Conservation (phyloP, 2,797 vertebrate genomes). For the Hoplostethus atlanticus region DNA sequence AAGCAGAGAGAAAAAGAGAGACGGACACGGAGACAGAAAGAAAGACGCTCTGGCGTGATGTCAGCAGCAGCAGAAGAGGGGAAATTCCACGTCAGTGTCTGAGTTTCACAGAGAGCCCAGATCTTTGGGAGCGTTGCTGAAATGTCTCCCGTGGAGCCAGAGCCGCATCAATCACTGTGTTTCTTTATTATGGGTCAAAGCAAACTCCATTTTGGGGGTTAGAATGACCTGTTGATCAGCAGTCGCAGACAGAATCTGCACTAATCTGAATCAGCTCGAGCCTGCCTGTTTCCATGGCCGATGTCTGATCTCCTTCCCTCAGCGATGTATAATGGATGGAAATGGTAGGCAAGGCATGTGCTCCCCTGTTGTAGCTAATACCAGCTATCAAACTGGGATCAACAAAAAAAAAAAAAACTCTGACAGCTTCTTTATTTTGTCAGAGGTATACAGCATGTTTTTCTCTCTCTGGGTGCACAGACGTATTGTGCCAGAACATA, state of each 20-base stretch:
- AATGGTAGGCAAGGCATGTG: conserved; percentile 23
- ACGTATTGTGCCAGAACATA: conserved; percentile 36
- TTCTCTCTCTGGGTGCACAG: conserved; percentile 1
- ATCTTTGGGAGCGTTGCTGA: conserved; percentile 61
- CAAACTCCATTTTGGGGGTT: conserved; percentile 37
- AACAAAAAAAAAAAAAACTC: neutral
- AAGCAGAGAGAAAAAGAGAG: conserved; percentile 23
- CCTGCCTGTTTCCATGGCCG: conserved; percentile 20
- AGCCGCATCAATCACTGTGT: conserved; percentile 49
- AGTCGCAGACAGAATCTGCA: conserved; percentile 21
- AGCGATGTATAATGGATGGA: conserved; percentile 34
- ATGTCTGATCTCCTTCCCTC: conserved; percentile 35
- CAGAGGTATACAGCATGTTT: neutral
- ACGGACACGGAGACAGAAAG: conserved; percentile 15
- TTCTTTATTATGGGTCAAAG: conserved; percentile 50
- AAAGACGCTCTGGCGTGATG: conserved; percentile 39
- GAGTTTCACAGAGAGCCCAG: conserved; percentile 60
- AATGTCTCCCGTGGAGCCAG: conserved; percentile 46
- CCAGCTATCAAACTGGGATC: conserved; percentile 4
- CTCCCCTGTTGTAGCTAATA: conserved; percentile 24
- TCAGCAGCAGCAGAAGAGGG: conserved; percentile 64
- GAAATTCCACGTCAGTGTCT: conserved; percentile 77
- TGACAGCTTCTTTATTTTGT: neutral
- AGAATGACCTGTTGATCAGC: conserved; percentile 36
- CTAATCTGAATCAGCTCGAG: conserved; percentile 29